phyloP scores from a whole-genome alignment of 2,888 invertebrate genomes.

The Mactromeris polynyma region DNA sequence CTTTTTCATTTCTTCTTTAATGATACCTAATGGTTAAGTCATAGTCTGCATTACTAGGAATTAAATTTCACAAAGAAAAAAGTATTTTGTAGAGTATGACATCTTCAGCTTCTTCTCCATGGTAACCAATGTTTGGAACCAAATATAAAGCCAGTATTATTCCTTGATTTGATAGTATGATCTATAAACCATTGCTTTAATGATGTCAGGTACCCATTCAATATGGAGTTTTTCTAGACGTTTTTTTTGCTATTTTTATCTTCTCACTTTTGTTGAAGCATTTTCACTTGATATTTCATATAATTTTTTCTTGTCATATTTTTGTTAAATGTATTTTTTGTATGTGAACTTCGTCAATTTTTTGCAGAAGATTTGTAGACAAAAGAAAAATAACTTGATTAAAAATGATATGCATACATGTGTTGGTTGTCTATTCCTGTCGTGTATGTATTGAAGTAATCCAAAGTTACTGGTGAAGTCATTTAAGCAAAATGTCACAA shows the following conservation, averaged over 20 bases:
- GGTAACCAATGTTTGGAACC: not conserved
- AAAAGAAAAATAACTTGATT: slow-evolving; percentile 44
- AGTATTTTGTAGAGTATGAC: not conserved
- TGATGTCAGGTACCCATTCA: not conserved
- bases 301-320: slow-evolving; percentile 19
- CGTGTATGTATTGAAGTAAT: not conserved
- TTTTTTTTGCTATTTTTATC: slow-evolving; percentile 3
- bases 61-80: not conserved
- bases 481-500: no score
- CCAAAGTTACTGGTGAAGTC: no score
- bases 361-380: slow-evolving; percentile 44
- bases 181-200: slow-evolving; percentile 7
- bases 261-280: slow-evolving; percentile 10
- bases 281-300: slow-evolving; percentile 33
- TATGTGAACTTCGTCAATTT: slow-evolving; percentile 42
- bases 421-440: not conserved
- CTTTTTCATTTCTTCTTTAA: no score
- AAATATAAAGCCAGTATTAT: slow-evolving; percentile 10
- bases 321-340: slow-evolving; percentile 46
- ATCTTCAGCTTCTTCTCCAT: not conserved
- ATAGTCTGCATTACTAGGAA: not conserved
- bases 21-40: not conserved
- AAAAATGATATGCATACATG: slow-evolving; percentile 43
- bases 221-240: not conserved
- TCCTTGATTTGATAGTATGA: not conserved